A percentile compares a stretch with the other conserved stretches of the same genome.
phyloP scores from a whole-genome alignment of 30 jellyfish, hydroid and myxozoan genomes.

The Cassiopea xamachana region DNA sequence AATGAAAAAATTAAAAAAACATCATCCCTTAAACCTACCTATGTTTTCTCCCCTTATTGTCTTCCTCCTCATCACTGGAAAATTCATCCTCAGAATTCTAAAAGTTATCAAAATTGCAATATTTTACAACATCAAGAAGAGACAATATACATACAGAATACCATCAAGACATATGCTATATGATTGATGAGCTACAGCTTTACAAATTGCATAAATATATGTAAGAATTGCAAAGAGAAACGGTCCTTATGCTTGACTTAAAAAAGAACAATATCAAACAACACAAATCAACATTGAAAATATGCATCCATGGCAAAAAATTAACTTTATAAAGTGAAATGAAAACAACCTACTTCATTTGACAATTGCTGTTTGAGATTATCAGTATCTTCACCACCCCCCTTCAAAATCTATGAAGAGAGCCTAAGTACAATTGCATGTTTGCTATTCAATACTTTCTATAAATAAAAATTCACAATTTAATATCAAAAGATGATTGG shows the following conservation, averaged over 20 bases:
- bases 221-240: too few species aligned
- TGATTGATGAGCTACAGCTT: too few species aligned
- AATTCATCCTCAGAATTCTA: constrained; percentile 74
- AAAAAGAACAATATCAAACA: not conserved
- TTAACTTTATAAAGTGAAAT: not conserved
- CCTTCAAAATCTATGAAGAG: constrained; percentile 49
- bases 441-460: too few species aligned
- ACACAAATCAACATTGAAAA: not conserved
- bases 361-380: constrained; percentile 47
- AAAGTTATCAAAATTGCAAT: not conserved
- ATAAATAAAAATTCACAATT: too few species aligned
- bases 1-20: too few species aligned
- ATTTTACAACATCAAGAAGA: too few species aligned
- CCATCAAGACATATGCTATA: too few species aligned
- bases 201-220: too few species aligned
- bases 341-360: constrained; percentile 19
- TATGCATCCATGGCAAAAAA: not conserved
- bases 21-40: constrained; percentile 6
- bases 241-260: too few species aligned
- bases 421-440: not conserved
- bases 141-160: too few species aligned
- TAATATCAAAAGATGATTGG: too few species aligned
- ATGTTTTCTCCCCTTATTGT: constrained; percentile 31
- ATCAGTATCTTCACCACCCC: constrained; percentile 60
- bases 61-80: constrained; percentile 67